Conservation (phyloP, 2,888 invertebrate species). For the Allolobophora icterica region DNA sequence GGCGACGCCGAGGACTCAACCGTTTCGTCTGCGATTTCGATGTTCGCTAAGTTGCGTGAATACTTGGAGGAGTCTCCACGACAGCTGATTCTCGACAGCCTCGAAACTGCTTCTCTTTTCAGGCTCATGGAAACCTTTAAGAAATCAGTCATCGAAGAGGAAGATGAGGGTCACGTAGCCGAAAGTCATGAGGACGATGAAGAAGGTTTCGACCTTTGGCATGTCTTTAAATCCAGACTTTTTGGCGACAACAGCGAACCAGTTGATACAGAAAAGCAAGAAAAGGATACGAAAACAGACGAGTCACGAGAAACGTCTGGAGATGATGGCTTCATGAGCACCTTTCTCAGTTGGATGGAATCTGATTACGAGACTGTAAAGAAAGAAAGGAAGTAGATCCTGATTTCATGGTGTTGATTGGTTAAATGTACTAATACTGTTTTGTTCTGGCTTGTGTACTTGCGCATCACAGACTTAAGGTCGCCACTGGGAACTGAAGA, state of each 20-base stretch:
- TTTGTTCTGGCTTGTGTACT: background rate
- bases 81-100: constrained; percentile 12
- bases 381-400: constrained; percentile 25
- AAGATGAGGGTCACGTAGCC: background rate
- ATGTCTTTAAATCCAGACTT: background rate
- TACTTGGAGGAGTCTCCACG: constrained; percentile 22
- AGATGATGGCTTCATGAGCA: background rate
- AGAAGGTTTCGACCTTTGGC: background rate
- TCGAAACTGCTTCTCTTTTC: constrained; percentile 13
- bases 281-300: background rate
- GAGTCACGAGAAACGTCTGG: background rate
- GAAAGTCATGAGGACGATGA: background rate
- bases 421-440: background rate
- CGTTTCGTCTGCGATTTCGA: constrained; percentile 21
- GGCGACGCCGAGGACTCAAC: background rate
- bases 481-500: background rate
- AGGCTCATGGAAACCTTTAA: constrained; percentile 10
- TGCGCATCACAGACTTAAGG: background rate
- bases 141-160: background rate
- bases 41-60: background rate
- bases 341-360: constrained; percentile 7
- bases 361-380: background rate
- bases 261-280: background rate
- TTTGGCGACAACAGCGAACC: background rate
- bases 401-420: background rate